phyloP scores from a whole-genome alignment of 2,888 invertebrate genomes.

The Muschampia plurimacula region DNA sequence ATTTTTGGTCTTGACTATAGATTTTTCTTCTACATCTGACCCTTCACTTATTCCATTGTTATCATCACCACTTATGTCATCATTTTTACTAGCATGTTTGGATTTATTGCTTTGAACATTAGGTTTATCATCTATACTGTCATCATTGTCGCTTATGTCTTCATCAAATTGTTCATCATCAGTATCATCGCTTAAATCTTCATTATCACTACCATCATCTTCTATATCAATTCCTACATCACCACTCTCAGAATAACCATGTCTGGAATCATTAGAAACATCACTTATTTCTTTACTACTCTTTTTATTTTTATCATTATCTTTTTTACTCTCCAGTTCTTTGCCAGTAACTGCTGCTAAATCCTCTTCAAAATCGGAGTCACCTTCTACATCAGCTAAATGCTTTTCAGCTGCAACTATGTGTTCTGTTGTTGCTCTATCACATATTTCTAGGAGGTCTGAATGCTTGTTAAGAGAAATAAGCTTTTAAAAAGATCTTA shows the following conservation, averaged over 20 bases:
- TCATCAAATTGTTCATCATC: conserved; percentile 14
- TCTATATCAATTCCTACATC: conserved; percentile 18
- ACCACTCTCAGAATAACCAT: conserved; percentile 2
- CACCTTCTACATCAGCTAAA: conserved; percentile 84
- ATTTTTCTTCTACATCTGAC: conserved; percentile 49
- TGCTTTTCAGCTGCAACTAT: conserved; percentile 87
- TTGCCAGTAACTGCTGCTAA: conserved; percentile 84
- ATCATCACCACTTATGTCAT: conserved; percentile 27
- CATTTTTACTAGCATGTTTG: not conserved
- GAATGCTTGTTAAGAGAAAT: conserved; percentile 19
- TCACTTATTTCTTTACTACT: not conserved
- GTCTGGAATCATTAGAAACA: conserved; percentile 8
- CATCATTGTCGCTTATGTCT: conserved; percentile 44
- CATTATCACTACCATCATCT: conserved; percentile 39
- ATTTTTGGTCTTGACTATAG: conserved; percentile 42
- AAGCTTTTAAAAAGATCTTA: not conserved
- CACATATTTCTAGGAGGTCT: conserved; percentile 91
- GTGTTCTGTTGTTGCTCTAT: conserved; percentile 87
- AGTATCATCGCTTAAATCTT: conserved; percentile 40
- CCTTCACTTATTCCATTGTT: conserved; percentile 49
- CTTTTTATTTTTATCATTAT: conserved; percentile 45
- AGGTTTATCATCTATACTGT: conserved; percentile 19
- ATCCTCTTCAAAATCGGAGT: conserved; percentile 88
- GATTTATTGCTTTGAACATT: not conserved
- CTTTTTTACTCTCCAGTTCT: conserved; percentile 57